Evolutionary conservation across 2,113 vertebrate species (phyloP), one percentile per base, ranked within the genome.

Genomic region (Fregata magnificens): DNA sequence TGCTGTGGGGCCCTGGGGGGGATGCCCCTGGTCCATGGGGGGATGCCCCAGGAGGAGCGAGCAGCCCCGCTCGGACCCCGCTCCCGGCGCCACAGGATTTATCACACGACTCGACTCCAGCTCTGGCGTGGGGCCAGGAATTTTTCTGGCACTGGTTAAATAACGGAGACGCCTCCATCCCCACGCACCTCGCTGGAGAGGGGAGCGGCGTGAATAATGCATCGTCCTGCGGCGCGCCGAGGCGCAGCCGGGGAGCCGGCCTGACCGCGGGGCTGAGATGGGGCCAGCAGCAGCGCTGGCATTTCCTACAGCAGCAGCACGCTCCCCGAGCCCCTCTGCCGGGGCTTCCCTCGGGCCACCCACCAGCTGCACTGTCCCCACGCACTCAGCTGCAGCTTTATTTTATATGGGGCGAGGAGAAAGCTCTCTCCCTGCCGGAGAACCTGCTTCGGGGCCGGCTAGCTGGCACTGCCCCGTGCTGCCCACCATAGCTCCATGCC

Each of bases 71-170:
- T 93, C 18, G 72, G 86, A 92, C 50, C 55, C 38, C 9, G 3
- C 50, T 82, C 93, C 84, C 11, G 50, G 66, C n/a, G 3, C 53
- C 16, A 11, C 44, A 15, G 63, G 91, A 76, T 97, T 95, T 82
- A 59, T 93, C 81, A 38, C 21, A 17, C 29, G 42, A 50, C 96
- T 96, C 73, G 20, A 49, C 79, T 93, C 59, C 88, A 63, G 88
- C 59, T 61, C 79, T 90, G 96, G 45, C 88, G 11, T 14, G 3
- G 70, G 6, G 65, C 55, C 25, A 58, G 95, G 94, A 44, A 56
- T 80, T 91, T 63, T 86, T 52, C 52, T 95, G 96, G 87, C 79
- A 88, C 53, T 20, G 25, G 73, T 36, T 85, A 62, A 89, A 45
- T 80, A 69, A 73, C 13, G n/a, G 86, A 89, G 87, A 81, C 11